Percentiles rank a stretch among this genome's conserved stretches.
phyloP scores from a whole-genome alignment of 2,888 invertebrate species.

The Zonitis immaculata region DNA sequence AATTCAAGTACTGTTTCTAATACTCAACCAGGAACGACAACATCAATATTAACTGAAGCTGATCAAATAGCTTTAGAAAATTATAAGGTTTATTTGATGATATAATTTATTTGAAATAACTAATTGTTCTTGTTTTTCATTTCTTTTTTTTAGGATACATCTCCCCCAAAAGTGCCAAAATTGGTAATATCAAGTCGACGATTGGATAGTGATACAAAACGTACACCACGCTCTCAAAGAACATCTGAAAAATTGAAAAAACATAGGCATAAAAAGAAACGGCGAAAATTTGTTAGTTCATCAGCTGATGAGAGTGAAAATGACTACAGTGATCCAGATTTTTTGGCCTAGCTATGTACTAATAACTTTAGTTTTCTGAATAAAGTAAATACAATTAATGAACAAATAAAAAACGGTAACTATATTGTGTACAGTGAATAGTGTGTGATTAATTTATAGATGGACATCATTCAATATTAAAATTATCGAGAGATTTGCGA shows the following conservation, averaged over 20 bases:
- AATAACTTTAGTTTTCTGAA: background rate
- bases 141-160: constrained; percentile 37
- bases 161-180: constrained; percentile 51
- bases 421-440: constrained; percentile 40
- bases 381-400: background rate
- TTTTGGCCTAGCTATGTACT: constrained; percentile 43
- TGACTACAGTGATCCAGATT: constrained; percentile 59
- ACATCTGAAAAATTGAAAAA: constrained; percentile 49
- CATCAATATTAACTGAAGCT: constrained; percentile 42
- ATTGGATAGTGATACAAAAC: constrained; percentile 46
- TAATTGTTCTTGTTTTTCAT: background rate
- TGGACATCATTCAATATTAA: constrained; percentile 17
- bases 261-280: constrained; percentile 53
- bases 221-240: constrained; percentile 44
- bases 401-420: background rate
- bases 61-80: constrained; percentile 46
- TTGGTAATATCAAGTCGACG: constrained; percentile 50
- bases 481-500: constrained; percentile 7
- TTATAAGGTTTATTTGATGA: constrained; percentile 39
- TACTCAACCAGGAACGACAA: constrained; percentile 29
- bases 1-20: constrained; percentile 17
- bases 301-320: constrained; percentile 62
- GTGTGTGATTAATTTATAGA: constrained; percentile 25
- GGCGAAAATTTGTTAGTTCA: constrained; percentile 53
- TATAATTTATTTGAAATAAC: background rate